Conservation (phyloP, 1,140 invertebrate species). For the Matsumurasca onukii region DNA sequence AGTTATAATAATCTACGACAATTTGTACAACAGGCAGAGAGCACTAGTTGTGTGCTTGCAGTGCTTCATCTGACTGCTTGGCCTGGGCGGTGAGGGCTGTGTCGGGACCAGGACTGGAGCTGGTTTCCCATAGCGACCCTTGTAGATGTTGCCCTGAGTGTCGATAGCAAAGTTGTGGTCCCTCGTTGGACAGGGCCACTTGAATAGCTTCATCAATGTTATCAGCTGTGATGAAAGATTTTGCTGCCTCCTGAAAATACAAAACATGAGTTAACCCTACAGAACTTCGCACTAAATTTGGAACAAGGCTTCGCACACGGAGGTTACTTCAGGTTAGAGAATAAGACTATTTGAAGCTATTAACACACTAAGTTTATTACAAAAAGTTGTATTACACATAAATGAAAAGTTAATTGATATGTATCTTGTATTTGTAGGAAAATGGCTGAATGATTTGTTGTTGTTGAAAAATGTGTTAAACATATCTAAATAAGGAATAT, state of each 20-base stretch:
- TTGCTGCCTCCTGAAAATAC: slow-evolving; percentile 55
- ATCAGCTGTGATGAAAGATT: slow-evolving; percentile 69
- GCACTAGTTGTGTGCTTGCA: background rate
- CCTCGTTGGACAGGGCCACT: slow-evolving; percentile 62
- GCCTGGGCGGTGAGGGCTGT: background rate
- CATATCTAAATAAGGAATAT: no score
- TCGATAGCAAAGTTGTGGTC: slow-evolving; percentile 82
- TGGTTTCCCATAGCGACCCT: slow-evolving; percentile 36
- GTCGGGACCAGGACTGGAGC: background rate
- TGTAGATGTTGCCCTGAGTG: slow-evolving; percentile 62
- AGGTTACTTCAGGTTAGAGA: no score
- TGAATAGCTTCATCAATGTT: slow-evolving; percentile 79
- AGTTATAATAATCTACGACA: background rate
- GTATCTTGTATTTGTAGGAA: no score
- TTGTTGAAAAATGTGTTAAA: no score
- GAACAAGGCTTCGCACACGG: no score
- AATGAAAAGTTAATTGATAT: no score
- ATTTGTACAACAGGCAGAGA: background rate
- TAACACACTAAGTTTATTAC: no score
- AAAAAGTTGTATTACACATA: no score
- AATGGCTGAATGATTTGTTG: no score
- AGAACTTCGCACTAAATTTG: no score
- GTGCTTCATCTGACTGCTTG: background rate
- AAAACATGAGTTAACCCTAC: no score
- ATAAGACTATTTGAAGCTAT: no score